Evolutionary conservation across 2,888 invertebrate species (phyloP).

Genomic region (Pachliopta kotzebuea): DNA sequence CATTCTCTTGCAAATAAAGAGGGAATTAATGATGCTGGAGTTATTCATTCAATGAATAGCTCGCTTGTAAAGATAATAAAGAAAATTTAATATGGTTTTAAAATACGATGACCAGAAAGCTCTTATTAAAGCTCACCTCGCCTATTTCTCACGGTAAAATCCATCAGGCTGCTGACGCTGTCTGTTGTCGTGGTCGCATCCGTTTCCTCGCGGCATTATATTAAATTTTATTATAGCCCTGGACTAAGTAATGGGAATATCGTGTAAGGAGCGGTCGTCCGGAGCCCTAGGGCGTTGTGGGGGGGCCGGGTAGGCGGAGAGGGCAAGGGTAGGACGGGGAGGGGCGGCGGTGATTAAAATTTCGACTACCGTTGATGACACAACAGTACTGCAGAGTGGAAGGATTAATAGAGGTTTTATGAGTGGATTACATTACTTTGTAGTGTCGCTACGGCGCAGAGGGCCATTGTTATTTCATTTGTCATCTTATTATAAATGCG

Average conservation of each 20-base stretch:
- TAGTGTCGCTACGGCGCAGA: constrained; percentile 47
- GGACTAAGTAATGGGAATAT: constrained; percentile 82
- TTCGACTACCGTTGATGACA: constrained; percentile 78
- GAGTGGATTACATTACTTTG: constrained; percentile 74
- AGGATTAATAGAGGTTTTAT: constrained; percentile 76
- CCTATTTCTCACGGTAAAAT: constrained; percentile 38
- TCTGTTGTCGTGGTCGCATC: constrained; percentile 65
- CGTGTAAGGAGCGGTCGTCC: constrained; percentile 79
- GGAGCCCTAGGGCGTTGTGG: constrained; percentile 60
- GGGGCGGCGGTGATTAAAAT: constrained; percentile 71
- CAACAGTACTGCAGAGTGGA: constrained; percentile 67
- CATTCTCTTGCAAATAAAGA: background rate
- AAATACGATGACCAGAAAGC: background rate
- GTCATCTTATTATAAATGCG: constrained; percentile 34
- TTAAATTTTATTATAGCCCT: constrained; percentile 80
- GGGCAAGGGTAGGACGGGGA: constrained; percentile 39
- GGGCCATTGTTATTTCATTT: constrained; percentile 57
- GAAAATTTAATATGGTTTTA: background rate
- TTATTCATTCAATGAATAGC: background rate
- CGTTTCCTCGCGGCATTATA: constrained; percentile 73
- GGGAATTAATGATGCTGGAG: background rate
- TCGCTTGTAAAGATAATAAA: background rate
- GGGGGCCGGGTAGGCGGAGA: constrained; percentile 37
- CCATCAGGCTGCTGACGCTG: constrained; percentile 37
- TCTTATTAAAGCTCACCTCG: constrained; percentile 6